These are phyloP conservation scores for Andrena hattorfiana DNA, from an alignment of 2,888 invertebrate species.

Conservation along the genomic window DNA sequence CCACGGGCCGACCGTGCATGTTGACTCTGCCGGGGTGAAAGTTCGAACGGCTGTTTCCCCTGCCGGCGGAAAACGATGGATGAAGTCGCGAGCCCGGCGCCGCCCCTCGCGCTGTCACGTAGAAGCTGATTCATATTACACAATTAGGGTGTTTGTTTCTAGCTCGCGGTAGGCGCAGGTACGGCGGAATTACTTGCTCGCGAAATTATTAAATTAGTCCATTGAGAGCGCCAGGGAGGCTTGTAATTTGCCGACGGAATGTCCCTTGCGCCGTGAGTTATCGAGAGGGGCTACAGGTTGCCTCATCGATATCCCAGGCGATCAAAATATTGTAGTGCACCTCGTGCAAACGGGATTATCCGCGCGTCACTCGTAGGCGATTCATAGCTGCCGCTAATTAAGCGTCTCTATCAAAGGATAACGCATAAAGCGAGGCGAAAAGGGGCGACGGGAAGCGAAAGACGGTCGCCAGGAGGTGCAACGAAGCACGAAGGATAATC, in stretches of 20 bases:
- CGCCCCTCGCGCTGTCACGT: neutral
- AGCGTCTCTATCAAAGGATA: constrained; percentile 51
- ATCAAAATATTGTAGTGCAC: constrained; percentile 35
- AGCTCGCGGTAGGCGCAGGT: no score
- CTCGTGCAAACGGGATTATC: constrained; percentile 12
- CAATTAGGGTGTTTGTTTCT: no score
- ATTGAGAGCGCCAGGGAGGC: no score
- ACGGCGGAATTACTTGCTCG: no score
- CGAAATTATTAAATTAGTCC: no score
- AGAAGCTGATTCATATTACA: constrained; percentile 1
- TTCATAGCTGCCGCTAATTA: constrained; percentile 42
- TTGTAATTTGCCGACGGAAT: no score
- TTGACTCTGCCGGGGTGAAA: constrained; percentile 24
- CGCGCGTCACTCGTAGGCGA: constrained; percentile 13
- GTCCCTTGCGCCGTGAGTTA: no score
- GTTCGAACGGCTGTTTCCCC: constrained; percentile 31
- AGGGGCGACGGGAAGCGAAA: constrained; percentile 33
- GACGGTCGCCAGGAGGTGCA: constrained; percentile 31
- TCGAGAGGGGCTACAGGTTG: neutral
- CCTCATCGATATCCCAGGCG: neutral
- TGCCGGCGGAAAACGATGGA: neutral
- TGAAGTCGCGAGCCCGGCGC: neutral
- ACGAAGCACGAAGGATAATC: constrained; percentile 64
- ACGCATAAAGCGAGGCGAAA: constrained; percentile 10
- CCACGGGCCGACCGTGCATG: neutral